Evolutionary conservation across 2,888 invertebrate genomes (phyloP), one percentile per base, ranked within the genome.

Genomic region (Carabus problematicus): DNA sequence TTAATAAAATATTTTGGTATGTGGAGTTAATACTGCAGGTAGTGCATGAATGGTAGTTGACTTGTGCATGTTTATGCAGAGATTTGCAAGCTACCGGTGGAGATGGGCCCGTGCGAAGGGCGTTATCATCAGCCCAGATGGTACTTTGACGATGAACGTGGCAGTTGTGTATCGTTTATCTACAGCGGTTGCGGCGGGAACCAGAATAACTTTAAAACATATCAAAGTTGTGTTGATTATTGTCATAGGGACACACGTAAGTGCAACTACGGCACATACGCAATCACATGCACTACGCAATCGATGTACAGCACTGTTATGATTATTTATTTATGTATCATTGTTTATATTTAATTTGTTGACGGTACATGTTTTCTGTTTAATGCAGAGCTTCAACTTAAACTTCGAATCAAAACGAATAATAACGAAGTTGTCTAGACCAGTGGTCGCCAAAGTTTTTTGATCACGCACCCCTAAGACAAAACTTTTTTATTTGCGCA

Each of bases 181-280:
- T 96, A 91, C 84, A 87, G 88, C 73, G 95, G 96, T 83, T 97
- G 95, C 83, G 91, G 89, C 72, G 95, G 95, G 76, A 94, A 93
- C 83, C 87, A 86, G 77, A 96, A 96, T 85, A 91, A 91, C 84
- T 95, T 94, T 87, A 86, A 84, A 79, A 87, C 89, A 67, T 88
- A 87, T 82, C 87, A 89, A 76, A 86, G 88, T 77, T 94, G 94
- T 82, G 82, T 86, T 78, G 83, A 84, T 73, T 85, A 84, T 80
- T 91, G 91, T 81, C 76, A 52, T 19, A 11, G 29, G 29, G 29
- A 29, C 29, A 29, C 29, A 29, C 29, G 29, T 29, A 29, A 29
- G 29, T 29, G 29, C 29, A 29, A 29, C 29, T 2, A 1, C 14
- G 11, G 45, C 45, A 45, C 45, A 12, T 12, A 12, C 45, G 7